phyloP scores from a whole-genome alignment of 1,140 invertebrate species.

The Ceratosolen fusciceps region DNA sequence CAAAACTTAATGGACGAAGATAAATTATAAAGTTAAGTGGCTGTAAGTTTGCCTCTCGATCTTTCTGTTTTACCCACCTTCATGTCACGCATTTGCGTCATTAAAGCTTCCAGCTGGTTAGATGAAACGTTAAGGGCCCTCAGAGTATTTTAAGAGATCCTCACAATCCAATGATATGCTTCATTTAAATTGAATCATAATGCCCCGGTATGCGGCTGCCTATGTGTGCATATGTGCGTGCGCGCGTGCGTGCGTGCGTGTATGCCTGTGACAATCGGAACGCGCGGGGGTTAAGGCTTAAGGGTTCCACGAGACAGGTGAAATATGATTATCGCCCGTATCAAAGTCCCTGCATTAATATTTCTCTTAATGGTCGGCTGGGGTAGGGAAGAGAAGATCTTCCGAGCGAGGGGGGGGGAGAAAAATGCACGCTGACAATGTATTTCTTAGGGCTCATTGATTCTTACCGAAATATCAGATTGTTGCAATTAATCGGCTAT shows the following conservation, averaged over 20 bases:
- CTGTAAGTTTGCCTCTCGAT: constrained; percentile 14
- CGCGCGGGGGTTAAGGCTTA: neutral
- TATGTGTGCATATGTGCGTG: too few relatives aligned
- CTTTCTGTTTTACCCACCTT: constrained; percentile 12
- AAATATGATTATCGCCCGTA: neutral
- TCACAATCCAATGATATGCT: constrained; percentile 17
- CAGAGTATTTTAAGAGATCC: constrained; percentile 3
- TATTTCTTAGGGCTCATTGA: too few relatives aligned
- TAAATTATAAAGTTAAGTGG: constrained; percentile 29
- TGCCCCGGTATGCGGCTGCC: too few relatives aligned
- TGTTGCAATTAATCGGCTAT: too few relatives aligned
- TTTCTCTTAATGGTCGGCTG: too few relatives aligned
- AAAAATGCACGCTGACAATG: neutral
- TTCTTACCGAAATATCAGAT: too few relatives aligned
- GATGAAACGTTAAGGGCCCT: constrained; percentile 15
- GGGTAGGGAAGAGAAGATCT: too few relatives aligned
- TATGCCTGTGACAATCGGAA: constrained; percentile 4
- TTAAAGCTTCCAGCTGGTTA: constrained; percentile 20
- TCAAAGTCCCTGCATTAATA: neutral
- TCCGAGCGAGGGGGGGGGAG: too few relatives aligned
- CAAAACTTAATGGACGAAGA: constrained; percentile 25
- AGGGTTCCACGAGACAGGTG: neutral
- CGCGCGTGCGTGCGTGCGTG: too few relatives aligned
- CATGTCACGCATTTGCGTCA: constrained; percentile 20
- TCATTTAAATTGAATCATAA: constrained; percentile 18